These are phyloP conservation scores for Falco novaeseelandiae DNA, from an alignment of 2,797 vertebrate genomes.

Conservation along the genomic window DNA sequence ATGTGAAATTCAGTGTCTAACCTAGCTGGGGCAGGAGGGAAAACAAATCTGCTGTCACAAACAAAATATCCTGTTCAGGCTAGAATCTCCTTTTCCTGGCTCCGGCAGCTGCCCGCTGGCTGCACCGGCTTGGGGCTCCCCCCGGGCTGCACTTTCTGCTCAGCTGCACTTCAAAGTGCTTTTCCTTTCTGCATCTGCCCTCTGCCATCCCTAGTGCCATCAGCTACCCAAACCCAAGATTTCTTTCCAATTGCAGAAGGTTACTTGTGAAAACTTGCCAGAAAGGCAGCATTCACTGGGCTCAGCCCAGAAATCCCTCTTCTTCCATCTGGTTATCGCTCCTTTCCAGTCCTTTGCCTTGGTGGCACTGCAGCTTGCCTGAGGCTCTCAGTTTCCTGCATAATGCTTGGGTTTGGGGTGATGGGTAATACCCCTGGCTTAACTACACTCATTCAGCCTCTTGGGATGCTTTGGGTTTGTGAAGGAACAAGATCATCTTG, in stretches of 20 bases:
- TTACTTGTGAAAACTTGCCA: background rate
- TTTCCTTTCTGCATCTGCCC: background rate
- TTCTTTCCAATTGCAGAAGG: background rate
- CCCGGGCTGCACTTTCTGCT: background rate
- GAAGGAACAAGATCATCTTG: background rate
- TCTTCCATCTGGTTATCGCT: background rate
- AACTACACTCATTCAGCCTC: background rate
- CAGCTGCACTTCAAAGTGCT: background rate
- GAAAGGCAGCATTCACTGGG: background rate
- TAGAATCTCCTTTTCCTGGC: background rate
- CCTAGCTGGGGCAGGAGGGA: background rate
- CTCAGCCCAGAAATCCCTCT: background rate
- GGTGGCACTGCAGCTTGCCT: background rate
- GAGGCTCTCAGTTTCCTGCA: background rate
- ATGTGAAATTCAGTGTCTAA: background rate
- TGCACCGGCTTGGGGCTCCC: background rate
- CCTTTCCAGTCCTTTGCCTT: background rate
- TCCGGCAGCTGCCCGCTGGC: fast-evolving
- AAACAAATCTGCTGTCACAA: background rate
- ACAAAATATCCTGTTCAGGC: background rate
- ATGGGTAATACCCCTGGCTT: background rate
- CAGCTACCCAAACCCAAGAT: background rate
- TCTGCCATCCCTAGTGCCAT: background rate
- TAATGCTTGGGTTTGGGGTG: background rate
- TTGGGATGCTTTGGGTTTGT: background rate